Base-by-base conservation (phyloP, 2,888 invertebrate species). In the Tanytarsus gracilentus region DNA sequence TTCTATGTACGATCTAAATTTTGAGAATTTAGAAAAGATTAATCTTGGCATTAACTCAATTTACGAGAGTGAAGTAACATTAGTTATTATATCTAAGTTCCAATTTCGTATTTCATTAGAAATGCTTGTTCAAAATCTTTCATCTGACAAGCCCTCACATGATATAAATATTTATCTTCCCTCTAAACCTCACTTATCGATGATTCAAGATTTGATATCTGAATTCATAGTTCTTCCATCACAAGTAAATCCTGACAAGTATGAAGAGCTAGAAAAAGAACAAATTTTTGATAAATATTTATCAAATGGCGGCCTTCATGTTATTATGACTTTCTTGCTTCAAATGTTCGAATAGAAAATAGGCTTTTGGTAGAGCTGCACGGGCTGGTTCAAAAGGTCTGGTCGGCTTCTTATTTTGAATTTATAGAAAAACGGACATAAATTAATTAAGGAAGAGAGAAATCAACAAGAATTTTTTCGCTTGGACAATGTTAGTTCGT, bases 311-410 rank as follows among this genome's bases (percentile, higher is more conserved):
- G 74, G 74, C 4, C 63, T 75, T 3, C 72, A 73, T 62, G 72
- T 74, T 4, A 68, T 69, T 58, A 61, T 74, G 6, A 66, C 71
- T 0, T 74, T 63, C 63, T 75, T 14, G 72, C 74, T 2, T 65
- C 63, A 5, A 75, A 73, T 63, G 58, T 61, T 4, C 64, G 74
- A 53, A 65, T 74, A 9, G 71, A 72, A 63, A 65, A 69, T 33
- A 75, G 66, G 71, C 69, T 3, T 69, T 68, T 59, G 74, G 73
- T 1, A 63, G 74, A 63, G 67, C 73, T 7, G 69, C 71, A 2
- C 65, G 75, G 58, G 64, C 64, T 49, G 75, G 74, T 2, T 66
- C 71, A 50, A 64, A 64, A 16, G 74, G 75, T 30, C 52, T 1
- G 52, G 30, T 5, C 4, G 33, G 11, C 2, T 52, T 2, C 16